Conservation (phyloP, 1,140 invertebrate genomes). For the Drosophila rhopaloa region DNA sequence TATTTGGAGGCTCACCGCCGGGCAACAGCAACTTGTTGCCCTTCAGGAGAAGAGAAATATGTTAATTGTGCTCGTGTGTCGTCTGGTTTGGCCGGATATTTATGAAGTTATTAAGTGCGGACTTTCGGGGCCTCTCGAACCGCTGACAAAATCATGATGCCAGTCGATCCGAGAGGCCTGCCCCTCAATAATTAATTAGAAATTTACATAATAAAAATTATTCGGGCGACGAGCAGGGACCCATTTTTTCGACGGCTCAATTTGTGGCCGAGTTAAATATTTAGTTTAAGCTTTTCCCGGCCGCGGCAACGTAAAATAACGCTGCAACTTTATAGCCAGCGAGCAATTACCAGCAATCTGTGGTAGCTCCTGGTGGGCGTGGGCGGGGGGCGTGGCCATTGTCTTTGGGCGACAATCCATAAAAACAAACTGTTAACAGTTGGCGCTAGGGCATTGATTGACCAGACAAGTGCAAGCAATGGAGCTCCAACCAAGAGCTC, state of each 20-base stretch:
- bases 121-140: constrained; percentile 35
- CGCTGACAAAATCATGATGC: constrained; percentile 22
- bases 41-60: constrained; percentile 43
- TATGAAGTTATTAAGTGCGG: constrained; percentile 67
- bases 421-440: constrained; percentile 79
- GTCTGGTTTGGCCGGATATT: constrained; percentile 37
- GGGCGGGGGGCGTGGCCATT: constrained; percentile 33
- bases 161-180: constrained; percentile 41
- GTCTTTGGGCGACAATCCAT: constrained; percentile 77
- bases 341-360: constrained; percentile 67
- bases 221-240: not conserved
- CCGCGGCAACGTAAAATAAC: not conserved
- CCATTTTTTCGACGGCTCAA: constrained; percentile 38
- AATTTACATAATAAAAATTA: constrained; percentile 65
- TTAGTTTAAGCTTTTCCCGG: constrained; percentile 53
- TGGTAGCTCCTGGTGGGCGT: constrained; percentile 1
- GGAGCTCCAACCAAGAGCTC: constrained; percentile 48
- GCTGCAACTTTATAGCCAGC: constrained; percentile 68
- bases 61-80: constrained; percentile 66
- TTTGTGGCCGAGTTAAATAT: constrained; percentile 68
- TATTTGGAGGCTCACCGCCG: constrained; percentile 44
- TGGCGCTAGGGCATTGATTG: constrained; percentile 72
- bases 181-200: constrained; percentile 55
- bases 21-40: constrained; percentile 64
- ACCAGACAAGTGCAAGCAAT: constrained; percentile 79